Base-by-base conservation (phyloP, 2,113 vertebrate genomes). In the Dasyprocta punctata region DNA sequence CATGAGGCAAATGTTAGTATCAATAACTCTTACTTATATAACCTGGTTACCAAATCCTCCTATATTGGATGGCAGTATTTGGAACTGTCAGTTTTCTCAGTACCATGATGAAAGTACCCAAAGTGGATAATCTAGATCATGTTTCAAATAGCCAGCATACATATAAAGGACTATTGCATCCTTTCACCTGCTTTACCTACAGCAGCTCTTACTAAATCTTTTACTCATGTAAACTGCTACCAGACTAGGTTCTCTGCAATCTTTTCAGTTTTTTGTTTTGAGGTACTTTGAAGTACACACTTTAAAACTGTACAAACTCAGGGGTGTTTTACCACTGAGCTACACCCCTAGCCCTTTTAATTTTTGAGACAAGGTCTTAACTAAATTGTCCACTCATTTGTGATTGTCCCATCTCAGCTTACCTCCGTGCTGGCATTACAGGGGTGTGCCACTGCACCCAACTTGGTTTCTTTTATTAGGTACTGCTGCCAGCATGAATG, bases 31-130 rank as follows among this genome's bases (percentile, higher is more conserved):
- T 88, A 13, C 10, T 83, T 91, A 89, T 38, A 47, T 28, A 93
- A 94, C 52, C 67, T 73, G 47, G 26, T 94, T 96, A 96, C 44
- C 22, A 97, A 94, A 96, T 96, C 56, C 47, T 90, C 92, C 92
- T 81, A 84, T 56, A 63, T 52, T 67, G 10, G 41, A 87, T 85
- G 75, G 12, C 22, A 93, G 56, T 75, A 91, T 80, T 87, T 96
- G 58, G 77, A 80, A 97, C 73, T 56, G 84, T 69, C 36, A 71
- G 71, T 86, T 81, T 81, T 89, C 82, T 94, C 92, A 96, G 82
- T 81, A 90, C 5, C 69, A 67, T 41, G n/a, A 47, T 90, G 89
- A 52, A 95, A 84, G 12, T 61, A 28, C 36, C n/a, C 60, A 60
- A 75, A 89, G 44, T 89, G 52, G 44, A 95, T 38, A 73, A 85